These are phyloP conservation scores for Sinonovacula constricta DNA, from an alignment of 1,140 invertebrate genomes.

Conservation along the genomic window DNA sequence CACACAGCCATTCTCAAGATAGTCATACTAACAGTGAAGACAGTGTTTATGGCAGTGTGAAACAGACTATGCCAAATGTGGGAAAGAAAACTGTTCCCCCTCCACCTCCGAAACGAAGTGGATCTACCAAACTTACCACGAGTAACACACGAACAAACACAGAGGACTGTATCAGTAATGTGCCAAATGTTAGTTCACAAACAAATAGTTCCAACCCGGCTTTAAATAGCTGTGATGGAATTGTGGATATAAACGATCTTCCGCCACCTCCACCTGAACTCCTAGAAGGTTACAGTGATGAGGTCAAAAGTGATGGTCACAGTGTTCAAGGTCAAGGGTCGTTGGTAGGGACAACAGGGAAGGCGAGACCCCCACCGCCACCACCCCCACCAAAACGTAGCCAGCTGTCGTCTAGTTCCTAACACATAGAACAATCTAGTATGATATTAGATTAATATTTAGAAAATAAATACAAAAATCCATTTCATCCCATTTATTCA, in stretches of 20 bases:
- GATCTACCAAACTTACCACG: slow-evolving; percentile 65
- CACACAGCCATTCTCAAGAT: slow-evolving; percentile 16
- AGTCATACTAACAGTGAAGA: slow-evolving; percentile 26
- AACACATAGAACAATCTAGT: too few species aligned
- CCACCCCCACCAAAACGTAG: slow-evolving; percentile 71
- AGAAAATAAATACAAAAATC: too few species aligned
- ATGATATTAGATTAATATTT: too few species aligned
- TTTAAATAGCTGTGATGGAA: slow-evolving; percentile 69
- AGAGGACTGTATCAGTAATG: slow-evolving; percentile 8
- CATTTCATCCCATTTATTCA: too few species aligned
- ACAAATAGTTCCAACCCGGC: slow-evolving; percentile 7
- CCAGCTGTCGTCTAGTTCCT: slow-evolving; percentile 13
- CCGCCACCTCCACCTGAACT: slow-evolving; percentile 74
- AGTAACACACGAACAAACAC: slow-evolving; percentile 23
- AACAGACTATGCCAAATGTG: slow-evolving; percentile 1
- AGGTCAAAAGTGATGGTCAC: too few species aligned
- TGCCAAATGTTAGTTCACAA: too few species aligned
- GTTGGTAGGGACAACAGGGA: slow-evolving; percentile 52
- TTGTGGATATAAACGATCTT: slow-evolving; percentile 73
- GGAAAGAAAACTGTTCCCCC: slow-evolving; percentile 63
- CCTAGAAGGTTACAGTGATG: slow-evolving; percentile 66
- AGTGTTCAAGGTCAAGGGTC: slow-evolving; percentile 14
- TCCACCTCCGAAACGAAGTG: slow-evolving; percentile 73
- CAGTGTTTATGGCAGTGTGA: slow-evolving; percentile 28
- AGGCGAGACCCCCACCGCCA: slow-evolving; percentile 56